Evolutionary conservation across 2,888 invertebrate genomes (phyloP).

Genomic region (Aethes cnicana): DNA sequence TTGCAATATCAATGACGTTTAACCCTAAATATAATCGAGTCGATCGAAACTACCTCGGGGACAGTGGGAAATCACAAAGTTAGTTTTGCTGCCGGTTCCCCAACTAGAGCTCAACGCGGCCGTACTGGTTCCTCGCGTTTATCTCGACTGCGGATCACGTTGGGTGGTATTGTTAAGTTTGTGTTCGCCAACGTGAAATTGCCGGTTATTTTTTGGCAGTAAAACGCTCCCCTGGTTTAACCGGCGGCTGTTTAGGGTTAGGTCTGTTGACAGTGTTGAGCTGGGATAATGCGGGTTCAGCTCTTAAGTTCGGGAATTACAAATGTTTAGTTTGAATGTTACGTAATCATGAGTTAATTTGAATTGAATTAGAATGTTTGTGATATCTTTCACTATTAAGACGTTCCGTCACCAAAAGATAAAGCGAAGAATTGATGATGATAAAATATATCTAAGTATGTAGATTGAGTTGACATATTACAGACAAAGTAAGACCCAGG

Average conservation of each 20-base stretch:
- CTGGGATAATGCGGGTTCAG: slow-evolving; percentile 26
- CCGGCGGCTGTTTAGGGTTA: slow-evolving; percentile 32
- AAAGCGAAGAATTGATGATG: no score
- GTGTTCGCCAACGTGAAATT: slow-evolving; percentile 68
- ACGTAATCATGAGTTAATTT: slow-evolving; percentile 8
- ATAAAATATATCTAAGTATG: no score
- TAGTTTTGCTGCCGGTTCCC: background rate
- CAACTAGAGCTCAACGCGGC: slow-evolving; percentile 10
- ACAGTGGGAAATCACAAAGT: slow-evolving; percentile 52
- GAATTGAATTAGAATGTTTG: background rate
- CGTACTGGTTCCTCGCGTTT: no score
- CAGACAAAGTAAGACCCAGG: no score
- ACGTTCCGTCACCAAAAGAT: no score
- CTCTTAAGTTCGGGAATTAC: slow-evolving; percentile 26
- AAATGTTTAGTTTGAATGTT: slow-evolving; percentile 11
- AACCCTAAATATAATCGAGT: slow-evolving; percentile 82
- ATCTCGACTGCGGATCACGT: no score
- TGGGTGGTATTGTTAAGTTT: background rate
- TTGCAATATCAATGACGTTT: slow-evolving; percentile 81
- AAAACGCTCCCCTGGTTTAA: slow-evolving; percentile 29
- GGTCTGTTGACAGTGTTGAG: slow-evolving; percentile 31
- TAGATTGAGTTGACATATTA: no score
- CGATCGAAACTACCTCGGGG: slow-evolving; percentile 80
- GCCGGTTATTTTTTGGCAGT: slow-evolving; percentile 66
- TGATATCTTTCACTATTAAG: background rate